These are phyloP conservation scores for Engystomops pustulosus DNA, from an alignment of 2,113 vertebrate species.

Conservation along the genomic window DNA sequence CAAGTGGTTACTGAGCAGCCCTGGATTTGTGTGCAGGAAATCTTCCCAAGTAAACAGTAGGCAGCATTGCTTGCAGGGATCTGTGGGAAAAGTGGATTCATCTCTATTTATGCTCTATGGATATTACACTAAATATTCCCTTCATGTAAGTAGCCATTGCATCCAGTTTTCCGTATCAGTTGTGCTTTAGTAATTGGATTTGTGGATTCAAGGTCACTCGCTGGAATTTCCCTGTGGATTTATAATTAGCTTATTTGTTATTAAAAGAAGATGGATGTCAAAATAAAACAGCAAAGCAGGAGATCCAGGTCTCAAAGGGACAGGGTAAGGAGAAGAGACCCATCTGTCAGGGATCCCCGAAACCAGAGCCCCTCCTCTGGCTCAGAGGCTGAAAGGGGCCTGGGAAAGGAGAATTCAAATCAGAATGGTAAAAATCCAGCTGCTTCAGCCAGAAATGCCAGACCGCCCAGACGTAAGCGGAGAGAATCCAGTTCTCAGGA, in stretches of 20 bases:
- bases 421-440: conserved; percentile 74
- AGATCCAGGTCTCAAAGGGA: conserved; percentile 88
- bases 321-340: conserved; percentile 85
- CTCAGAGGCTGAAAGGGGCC: conserved; percentile 85
- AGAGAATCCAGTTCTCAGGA: conserved; percentile 92
- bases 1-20: conserved; percentile 40
- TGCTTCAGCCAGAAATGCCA: conserved; percentile 69
- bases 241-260: conserved; percentile 39
- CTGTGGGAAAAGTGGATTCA: conserved; percentile 51
- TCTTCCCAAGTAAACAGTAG: background rate
- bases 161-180: background rate
- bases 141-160: conserved; percentile 13
- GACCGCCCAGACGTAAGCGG: conserved; percentile 84
- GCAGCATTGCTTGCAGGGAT: background rate
- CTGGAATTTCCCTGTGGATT: conserved; percentile 63
- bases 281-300: conserved; percentile 84
- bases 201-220: conserved; percentile 78
- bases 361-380: conserved; percentile 86
- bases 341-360: conserved; percentile 79
- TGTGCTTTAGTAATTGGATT: conserved; percentile 67
- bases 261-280: conserved; percentile 82
- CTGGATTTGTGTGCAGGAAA: conserved; percentile 26
- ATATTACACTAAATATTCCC: background rate
- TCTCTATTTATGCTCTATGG: conserved; percentile 18
- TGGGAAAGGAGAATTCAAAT: conserved; percentile 81